Base-by-base conservation (phyloP, 2,113 vertebrate genomes). In the Otolemur garnettii region DNA sequence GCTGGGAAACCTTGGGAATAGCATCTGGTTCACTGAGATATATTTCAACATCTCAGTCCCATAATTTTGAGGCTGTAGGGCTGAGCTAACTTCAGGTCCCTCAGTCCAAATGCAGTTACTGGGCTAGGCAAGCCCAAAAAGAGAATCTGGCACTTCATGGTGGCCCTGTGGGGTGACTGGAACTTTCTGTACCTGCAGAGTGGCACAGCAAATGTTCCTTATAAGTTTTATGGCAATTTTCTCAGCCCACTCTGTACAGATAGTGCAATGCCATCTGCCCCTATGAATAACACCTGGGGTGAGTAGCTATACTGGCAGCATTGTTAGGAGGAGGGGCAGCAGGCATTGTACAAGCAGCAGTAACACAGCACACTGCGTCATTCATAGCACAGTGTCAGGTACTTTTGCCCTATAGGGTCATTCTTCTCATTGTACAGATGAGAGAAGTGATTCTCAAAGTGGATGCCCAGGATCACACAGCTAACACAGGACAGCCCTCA, bases 11-110 rank as follows among this genome's bases (percentile, higher is more conserved):
- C 45, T 78, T 55, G 30, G 85, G 50, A 57, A 93, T 3, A 86
- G 68, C 57, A 75, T 83, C 78, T 88, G 89, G 30, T 22, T 89
- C 88, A 62, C 38, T n/a, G 66, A 64, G 68, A 64, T 85, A 57
- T 7, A 62, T 30, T 94, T 91, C 45, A 15, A 89, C 93, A 93
- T 15, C 9, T 30, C 19, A 45, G 45, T 80, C 77, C 50, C 75
- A 87, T n/a, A 90, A 72, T 42, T 59, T 59, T 62, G 38, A 89
- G 55, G 59, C 82, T 80, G 4, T 81, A 28, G 30, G n/a, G 11
- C 33, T 79, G 84, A 97, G 11, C 18, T 66, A 53, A 86, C 6
- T 14, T 55, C 53, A 60, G 30, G 18, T n/a, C 13, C 74, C 42
- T 79, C 30, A 24, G 62, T 45, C 19, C 79, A 30, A 45, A 62